Conservation (phyloP, 2,888 invertebrate species). For the Notodonta ziczac region DNA sequence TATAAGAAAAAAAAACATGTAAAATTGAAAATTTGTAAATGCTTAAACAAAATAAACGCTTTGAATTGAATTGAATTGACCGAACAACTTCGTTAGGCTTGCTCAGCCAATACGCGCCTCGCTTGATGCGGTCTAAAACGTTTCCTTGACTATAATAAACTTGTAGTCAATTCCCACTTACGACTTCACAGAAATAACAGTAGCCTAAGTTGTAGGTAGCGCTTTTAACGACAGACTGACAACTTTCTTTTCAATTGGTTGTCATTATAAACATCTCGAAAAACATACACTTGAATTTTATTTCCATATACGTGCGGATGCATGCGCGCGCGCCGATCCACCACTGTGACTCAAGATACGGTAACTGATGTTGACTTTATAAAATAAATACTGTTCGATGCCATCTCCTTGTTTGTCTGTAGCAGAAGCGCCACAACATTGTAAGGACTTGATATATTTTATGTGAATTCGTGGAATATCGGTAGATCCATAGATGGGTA, state of each 20-base stretch:
- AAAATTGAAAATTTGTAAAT: no score
- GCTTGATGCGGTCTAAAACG: no score
- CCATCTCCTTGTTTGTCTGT: background rate
- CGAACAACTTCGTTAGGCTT: no score
- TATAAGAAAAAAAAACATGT: no score
- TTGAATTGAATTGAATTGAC: no score
- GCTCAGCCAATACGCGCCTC: no score
- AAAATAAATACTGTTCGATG: background rate
- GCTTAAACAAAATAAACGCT: no score
- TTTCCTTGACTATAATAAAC: no score
- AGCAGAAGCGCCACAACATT: background rate
- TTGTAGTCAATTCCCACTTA: no score
- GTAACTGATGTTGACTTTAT: background rate
- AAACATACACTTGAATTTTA: background rate
- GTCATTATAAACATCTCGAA: background rate
- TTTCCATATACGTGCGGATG: conserved; percentile 5
- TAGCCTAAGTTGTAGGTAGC: background rate
- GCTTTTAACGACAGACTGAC: background rate
- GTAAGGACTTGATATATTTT: background rate
- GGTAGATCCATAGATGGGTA: background rate
- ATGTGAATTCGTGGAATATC: background rate
- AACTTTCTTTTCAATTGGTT: background rate
- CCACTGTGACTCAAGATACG: background rate
- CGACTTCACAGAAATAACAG: background rate
- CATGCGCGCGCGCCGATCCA: conserved; percentile 2